These are phyloP conservation scores for Lagopus muta DNA, from an alignment of 2,113 vertebrate species.

Conservation along the genomic window DNA sequence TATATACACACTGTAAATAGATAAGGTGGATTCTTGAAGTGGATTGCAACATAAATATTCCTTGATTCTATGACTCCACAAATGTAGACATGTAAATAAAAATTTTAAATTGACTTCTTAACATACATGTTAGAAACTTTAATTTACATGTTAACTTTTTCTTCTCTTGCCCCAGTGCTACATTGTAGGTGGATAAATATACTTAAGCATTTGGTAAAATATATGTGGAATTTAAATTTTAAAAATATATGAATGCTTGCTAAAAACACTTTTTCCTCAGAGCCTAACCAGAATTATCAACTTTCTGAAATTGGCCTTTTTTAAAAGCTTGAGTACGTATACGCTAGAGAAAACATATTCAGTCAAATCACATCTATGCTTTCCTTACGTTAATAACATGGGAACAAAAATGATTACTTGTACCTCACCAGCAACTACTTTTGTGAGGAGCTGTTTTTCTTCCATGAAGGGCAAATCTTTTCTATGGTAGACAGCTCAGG, in stretches of 20 bases:
- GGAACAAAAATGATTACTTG: background rate
- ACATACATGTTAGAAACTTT: background rate
- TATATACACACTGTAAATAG: fast-evolving
- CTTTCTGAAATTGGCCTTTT: background rate
- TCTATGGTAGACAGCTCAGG: background rate
- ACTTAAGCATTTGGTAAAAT: background rate
- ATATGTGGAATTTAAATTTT: background rate
- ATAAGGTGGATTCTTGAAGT: background rate
- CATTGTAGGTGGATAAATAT: background rate
- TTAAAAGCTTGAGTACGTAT: background rate
- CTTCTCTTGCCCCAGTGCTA: background rate
- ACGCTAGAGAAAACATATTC: background rate
- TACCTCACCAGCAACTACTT: background rate
- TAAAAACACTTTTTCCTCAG: background rate
- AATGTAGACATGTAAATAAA: background rate
- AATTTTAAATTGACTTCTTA: background rate
- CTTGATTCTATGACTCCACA: background rate
- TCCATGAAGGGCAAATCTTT: background rate
- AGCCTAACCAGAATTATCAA: background rate
- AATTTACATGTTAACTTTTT: background rate
- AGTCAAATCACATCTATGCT: background rate
- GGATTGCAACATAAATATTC: background rate
- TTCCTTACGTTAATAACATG: fast-evolving
- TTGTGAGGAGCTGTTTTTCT: fast-evolving
- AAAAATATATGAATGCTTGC: background rate